Conservation (phyloP, 2,113 vertebrate species). For the Hypomesus transpacificus region DNA sequence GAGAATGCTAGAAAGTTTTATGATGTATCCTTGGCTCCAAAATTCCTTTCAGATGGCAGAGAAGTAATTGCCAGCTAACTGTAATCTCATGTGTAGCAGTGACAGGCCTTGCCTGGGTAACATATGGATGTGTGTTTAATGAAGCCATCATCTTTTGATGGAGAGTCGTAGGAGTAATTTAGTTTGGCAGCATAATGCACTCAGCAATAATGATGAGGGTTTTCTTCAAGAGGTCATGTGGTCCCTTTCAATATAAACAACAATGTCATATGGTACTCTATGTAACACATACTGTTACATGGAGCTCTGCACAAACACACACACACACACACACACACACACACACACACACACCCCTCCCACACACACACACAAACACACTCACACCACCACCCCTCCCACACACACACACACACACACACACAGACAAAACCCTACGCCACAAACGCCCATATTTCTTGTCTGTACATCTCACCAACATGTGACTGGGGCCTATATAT, state of each 20-base stretch:
- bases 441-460: neutral
- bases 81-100: constrained; percentile 1
- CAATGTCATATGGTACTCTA: too few species aligned
- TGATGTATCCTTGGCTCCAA: constrained; percentile 2
- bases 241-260: too few species aligned
- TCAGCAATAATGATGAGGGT: constrained; percentile 3
- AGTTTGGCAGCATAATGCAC: neutral
- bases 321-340: neutral
- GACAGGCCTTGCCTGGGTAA: neutral
- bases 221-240: neutral
- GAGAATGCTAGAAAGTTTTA: constrained; percentile 11
- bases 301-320: too few species aligned
- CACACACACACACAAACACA: too few species aligned
- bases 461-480: too few species aligned
- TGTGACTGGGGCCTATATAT: neutral
- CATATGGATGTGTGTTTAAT: neutral
- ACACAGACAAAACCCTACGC: neutral
- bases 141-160: neutral
- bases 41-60: neutral
- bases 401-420: constrained; percentile 1
- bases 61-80: neutral
- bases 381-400: neutral
- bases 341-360: neutral
- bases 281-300: too few species aligned
- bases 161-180: neutral